Evolutionary conservation across 2,797 vertebrate genomes (phyloP).

Genomic region (Tangara arthus): DNA sequence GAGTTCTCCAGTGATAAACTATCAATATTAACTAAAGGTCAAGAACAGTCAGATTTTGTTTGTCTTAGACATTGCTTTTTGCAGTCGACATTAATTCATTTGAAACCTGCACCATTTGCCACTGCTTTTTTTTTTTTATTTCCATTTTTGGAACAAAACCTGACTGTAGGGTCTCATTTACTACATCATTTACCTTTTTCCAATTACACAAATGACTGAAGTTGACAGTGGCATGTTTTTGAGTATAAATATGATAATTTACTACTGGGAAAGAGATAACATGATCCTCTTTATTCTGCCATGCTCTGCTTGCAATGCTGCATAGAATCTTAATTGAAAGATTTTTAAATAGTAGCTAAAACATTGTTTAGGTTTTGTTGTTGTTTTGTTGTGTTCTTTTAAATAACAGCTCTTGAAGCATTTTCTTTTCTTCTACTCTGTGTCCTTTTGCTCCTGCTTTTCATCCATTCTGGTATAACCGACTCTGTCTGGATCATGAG

Average conservation of each 20-base stretch:
- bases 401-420: conserved; percentile 51
- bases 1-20: conserved; percentile 49
- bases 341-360: conserved; percentile 55
- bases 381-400: background rate
- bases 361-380: conserved; percentile 30
- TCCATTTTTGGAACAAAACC: background rate
- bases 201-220: conserved; percentile 58
- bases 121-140: background rate
- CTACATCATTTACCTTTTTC: conserved; percentile 47
- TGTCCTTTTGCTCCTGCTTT: conserved; percentile 92
- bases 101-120: conserved; percentile 26
- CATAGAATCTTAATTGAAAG: conserved; percentile 68
- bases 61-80: conserved; percentile 43
- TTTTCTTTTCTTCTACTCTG: conserved; percentile 85
- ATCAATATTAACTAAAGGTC: conserved; percentile 68
- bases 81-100: conserved; percentile 50
- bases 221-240: conserved; percentile 32
- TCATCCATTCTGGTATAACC: conserved; percentile 92
- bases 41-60: conserved; percentile 53
- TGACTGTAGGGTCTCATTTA: conserved; percentile 13
- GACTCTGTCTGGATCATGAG: conserved; percentile 97
- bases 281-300: conserved; percentile 47
- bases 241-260: conserved; percentile 62
- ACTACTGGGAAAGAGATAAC: conserved; percentile 55
- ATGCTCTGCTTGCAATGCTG: background rate